phyloP scores from a whole-genome alignment of 2,888 invertebrate genomes.

The Leucophenga maculata region DNA sequence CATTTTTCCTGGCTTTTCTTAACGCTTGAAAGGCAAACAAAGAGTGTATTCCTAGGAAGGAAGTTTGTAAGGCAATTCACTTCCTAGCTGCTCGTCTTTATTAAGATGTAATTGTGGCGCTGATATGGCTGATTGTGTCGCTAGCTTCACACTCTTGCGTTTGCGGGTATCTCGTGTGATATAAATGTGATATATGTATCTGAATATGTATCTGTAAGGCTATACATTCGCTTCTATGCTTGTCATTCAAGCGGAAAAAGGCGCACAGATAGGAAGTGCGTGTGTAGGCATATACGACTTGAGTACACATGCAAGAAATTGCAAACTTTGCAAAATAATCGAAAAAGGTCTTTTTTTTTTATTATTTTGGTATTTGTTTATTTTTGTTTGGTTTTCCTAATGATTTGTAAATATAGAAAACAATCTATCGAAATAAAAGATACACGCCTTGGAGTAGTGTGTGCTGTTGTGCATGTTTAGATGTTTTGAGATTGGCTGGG shows the following conservation, averaged over 20 bases:
- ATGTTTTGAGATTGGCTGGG: too few species aligned
- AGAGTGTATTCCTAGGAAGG: too few species aligned
- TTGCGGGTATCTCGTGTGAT: neutral
- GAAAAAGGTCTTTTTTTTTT: neutral
- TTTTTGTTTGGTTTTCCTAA: conserved; percentile 20
- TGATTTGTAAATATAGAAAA: conserved; percentile 20
- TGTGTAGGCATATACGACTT: too few species aligned
- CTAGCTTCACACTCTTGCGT: neutral
- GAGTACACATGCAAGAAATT: neutral
- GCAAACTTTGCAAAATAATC: conserved; percentile 15
- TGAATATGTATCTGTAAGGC: neutral
- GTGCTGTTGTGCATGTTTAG: too few species aligned
- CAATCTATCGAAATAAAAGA: neutral
- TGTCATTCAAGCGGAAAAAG: conserved; percentile 12
- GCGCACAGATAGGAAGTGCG: neutral
- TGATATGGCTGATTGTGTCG: conserved; percentile 11
- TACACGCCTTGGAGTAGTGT: too few species aligned
- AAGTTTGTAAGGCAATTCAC: too few species aligned
- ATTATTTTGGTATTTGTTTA: conserved; percentile 6
- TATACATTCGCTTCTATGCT: too few species aligned
- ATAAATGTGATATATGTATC: conserved; percentile 6
- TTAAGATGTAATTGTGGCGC: conserved; percentile 22
- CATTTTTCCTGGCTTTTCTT: neutral
- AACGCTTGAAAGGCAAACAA: conserved; percentile 3
- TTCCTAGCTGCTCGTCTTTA: conserved; percentile 9